These are phyloP conservation scores for Heteromurus nitidus DNA, from an alignment of 2,888 invertebrate genomes.

Conservation along the genomic window DNA sequence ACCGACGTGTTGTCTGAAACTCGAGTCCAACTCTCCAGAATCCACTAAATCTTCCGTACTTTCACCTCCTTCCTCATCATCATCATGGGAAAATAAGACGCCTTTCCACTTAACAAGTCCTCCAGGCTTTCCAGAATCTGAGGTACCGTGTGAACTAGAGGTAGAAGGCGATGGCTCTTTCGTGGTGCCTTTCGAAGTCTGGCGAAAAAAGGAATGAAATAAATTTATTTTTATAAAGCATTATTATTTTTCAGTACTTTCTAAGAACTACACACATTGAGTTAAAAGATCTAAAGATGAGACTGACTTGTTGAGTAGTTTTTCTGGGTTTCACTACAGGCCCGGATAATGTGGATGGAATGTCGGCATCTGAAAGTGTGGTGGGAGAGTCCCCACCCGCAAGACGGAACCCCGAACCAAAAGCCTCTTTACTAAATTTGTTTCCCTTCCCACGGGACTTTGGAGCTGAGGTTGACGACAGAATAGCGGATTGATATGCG, in stretches of 20 bases:
- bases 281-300: background rate
- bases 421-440: constrained; percentile 63
- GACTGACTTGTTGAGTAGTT: constrained; percentile 56
- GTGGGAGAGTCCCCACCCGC: constrained; percentile 65
- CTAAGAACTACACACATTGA: too few relatives aligned
- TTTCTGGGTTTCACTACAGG: constrained; percentile 33
- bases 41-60: constrained; percentile 64
- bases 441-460: constrained; percentile 60
- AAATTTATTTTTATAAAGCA: background rate
- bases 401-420: constrained; percentile 65
- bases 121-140: constrained; percentile 59
- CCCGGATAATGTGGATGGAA: constrained; percentile 62
- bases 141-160: constrained; percentile 44
- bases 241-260: background rate
- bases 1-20: constrained; percentile 51
- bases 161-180: constrained; percentile 60
- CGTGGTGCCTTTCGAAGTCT: constrained; percentile 18
- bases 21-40: constrained; percentile 59
- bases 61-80: constrained; percentile 76
- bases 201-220: background rate
- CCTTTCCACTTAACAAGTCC: constrained; percentile 87
- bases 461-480: constrained; percentile 63
- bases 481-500: constrained; percentile 72
- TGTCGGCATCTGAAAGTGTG: constrained; percentile 70
- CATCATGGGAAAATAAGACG: constrained; percentile 83